Evolutionary conservation across 2,888 invertebrate species (phyloP).

Genomic region (Thymelicus sylvestris): DNA sequence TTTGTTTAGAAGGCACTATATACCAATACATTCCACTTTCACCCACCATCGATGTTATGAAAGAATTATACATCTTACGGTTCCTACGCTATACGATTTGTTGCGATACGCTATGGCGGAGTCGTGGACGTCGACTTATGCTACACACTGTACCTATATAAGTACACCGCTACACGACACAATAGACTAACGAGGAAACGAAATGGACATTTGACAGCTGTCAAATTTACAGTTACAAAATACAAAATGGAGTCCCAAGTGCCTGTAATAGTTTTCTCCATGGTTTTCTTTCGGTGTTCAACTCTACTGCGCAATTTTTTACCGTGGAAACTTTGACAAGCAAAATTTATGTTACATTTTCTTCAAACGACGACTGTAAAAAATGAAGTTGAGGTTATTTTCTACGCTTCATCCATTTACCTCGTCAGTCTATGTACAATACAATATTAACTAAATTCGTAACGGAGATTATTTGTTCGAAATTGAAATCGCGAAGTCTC

Average conservation of each 20-base stretch:
- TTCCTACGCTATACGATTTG: constrained; percentile 56
- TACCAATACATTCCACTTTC: constrained; percentile 41
- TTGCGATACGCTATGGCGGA: constrained; percentile 80
- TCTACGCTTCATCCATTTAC: not conserved
- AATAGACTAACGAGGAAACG: not conserved
- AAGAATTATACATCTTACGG: constrained; percentile 42
- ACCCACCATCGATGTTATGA: constrained; percentile 39
- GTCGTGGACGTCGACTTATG: constrained; percentile 64
- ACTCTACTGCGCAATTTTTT: not conserved
- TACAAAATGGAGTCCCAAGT: no score
- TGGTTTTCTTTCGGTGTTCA: not conserved
- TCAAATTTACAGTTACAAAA: not conserved
- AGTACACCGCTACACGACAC: constrained; percentile 27
- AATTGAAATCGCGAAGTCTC: constrained; percentile 62
- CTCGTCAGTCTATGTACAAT: constrained; percentile 2
- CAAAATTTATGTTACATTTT: no score
- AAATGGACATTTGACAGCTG: not conserved
- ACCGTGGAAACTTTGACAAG: no score
- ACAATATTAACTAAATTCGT: constrained; percentile 69
- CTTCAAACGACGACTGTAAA: no score
- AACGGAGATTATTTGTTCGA: constrained; percentile 62
- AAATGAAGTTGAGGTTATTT: no score
- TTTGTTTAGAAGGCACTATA: constrained; percentile 40
- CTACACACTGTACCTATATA: constrained; percentile 46
- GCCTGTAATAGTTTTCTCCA: no score